These are phyloP conservation scores for Neodon shergylaensis DNA, from an alignment of 2,113 vertebrate species.

Conservation along the genomic window DNA sequence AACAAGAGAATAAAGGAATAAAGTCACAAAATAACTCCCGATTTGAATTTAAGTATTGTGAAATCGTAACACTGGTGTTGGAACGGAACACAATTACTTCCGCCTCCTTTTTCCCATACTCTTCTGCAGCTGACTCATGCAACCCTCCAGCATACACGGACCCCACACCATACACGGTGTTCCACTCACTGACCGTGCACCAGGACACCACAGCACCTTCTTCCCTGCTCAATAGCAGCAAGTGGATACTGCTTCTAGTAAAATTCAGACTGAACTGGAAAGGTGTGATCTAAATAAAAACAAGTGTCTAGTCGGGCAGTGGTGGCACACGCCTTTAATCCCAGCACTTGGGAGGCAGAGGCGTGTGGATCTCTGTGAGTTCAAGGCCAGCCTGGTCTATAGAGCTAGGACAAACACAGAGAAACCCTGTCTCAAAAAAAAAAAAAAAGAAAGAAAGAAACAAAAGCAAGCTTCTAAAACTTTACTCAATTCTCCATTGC, in stretches of 20 bases:
- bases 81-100: background rate
- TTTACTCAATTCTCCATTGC: background rate
- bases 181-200: fast-evolving
- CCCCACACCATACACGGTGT: background rate
- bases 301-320: background rate
- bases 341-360: too few species aligned
- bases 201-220: background rate
- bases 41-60: slow-evolving; percentile 21
- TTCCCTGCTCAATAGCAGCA: background rate
- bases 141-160: background rate
- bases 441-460: background rate
- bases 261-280: slow-evolving; percentile 32
- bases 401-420: too few species aligned
- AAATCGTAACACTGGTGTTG: background rate
- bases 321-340: too few species aligned
- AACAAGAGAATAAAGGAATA: background rate
- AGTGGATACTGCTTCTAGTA: background rate
- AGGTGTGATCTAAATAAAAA: background rate
- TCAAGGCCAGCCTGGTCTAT: too few species aligned
- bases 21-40: slow-evolving; percentile 5
- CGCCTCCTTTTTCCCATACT: background rate
- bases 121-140: background rate
- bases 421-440: too few species aligned
- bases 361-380: too few species aligned
- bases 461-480: background rate